phyloP scores from a whole-genome alignment of 2,113 vertebrate species.

The Grammatotria lemairii region DNA sequence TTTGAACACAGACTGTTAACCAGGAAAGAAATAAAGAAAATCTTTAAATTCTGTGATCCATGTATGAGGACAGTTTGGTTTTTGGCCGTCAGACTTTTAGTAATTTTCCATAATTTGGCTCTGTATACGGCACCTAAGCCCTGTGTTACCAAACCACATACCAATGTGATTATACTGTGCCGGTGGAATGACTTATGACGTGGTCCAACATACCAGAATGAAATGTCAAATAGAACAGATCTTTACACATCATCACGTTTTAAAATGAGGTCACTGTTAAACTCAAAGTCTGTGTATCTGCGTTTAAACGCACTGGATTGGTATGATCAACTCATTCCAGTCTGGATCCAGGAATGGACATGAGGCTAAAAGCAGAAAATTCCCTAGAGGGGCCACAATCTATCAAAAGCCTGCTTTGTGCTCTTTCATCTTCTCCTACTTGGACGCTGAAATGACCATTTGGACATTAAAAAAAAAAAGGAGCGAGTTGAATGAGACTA shows the following conservation, averaged over 20 bases:
- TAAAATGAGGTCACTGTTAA: neutral
- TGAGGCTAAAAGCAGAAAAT: conserved; percentile 25
- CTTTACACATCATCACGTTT: neutral
- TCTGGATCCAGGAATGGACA: conserved; percentile 1
- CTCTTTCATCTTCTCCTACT: neutral
- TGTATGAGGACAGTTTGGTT: neutral
- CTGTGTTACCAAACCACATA: neutral
- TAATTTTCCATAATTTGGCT: neutral
- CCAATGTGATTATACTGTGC: neutral
- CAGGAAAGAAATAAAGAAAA: neutral
- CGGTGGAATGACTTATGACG: neutral
- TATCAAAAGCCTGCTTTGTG: neutral
- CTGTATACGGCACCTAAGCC: neutral
- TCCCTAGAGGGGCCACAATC: neutral
- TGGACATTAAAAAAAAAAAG: neutral
- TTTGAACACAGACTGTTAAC: conserved; percentile 38
- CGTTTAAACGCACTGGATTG: neutral
- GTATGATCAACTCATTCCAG: neutral
- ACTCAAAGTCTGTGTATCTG: neutral
- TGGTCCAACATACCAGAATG: neutral
- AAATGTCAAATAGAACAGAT: neutral
- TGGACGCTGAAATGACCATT: neutral
- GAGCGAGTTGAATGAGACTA: neutral
- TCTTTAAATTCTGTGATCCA: neutral
- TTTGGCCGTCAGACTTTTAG: neutral